These are phyloP conservation scores for Butorides virescens DNA, from an alignment of 2,113 vertebrate genomes.

Conservation along the genomic window DNA sequence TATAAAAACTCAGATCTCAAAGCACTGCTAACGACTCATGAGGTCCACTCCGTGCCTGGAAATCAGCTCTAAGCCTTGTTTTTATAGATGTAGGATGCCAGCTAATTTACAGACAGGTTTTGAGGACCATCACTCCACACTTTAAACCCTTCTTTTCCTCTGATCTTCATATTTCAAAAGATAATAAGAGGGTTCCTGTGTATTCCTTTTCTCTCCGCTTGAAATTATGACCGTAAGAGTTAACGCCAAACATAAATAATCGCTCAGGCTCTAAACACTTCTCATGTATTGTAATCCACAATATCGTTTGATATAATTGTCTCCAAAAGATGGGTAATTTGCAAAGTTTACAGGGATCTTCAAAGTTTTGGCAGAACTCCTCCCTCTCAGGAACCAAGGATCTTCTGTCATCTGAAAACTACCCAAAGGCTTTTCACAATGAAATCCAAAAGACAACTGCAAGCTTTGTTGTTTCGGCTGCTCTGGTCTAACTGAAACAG, in stretches of 20 bases:
- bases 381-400: slow-evolving; percentile 61
- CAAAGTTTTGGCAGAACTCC: slow-evolving; percentile 60
- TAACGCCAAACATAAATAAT: slow-evolving; percentile 65
- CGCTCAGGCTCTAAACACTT: slow-evolving; percentile 65
- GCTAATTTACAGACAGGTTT: slow-evolving; percentile 29
- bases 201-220: slow-evolving; percentile 45
- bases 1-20: neutral
- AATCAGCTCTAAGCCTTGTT: slow-evolving; percentile 9
- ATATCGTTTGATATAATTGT: slow-evolving; percentile 67
- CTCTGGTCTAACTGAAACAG: slow-evolving; percentile 61
- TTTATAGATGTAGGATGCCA: slow-evolving; percentile 44
- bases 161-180: slow-evolving; percentile 75
- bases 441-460: slow-evolving; percentile 63
- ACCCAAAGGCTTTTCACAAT: slow-evolving; percentile 64
- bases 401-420: slow-evolving; percentile 62
- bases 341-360: slow-evolving; percentile 53
- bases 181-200: slow-evolving; percentile 64
- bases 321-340: slow-evolving; percentile 64
- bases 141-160: slow-evolving; percentile 62
- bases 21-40: neutral
- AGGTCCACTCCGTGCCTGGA: neutral
- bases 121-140: slow-evolving; percentile 39
- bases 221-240: slow-evolving; percentile 61
- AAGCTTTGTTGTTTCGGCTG: slow-evolving; percentile 70
- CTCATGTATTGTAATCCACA: slow-evolving; percentile 64